Evolutionary conservation across 2,888 invertebrate species (phyloP).

Genomic region (Thalpophila matura): DNA sequence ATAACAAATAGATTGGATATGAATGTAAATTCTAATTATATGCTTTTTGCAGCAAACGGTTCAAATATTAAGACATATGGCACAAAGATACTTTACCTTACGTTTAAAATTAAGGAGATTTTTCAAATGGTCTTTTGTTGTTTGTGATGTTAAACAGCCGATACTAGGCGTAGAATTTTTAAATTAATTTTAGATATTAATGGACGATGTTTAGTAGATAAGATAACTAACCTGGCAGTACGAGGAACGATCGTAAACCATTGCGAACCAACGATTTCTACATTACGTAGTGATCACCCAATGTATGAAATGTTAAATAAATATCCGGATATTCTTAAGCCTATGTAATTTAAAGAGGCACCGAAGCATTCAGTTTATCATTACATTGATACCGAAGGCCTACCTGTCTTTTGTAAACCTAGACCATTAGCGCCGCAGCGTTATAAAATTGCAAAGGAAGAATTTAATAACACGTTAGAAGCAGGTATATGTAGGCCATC

Average conservation of each 20-base stretch:
- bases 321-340: neutral
- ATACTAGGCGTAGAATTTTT: neutral
- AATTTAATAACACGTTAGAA: neutral
- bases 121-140: neutral
- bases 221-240: neutral
- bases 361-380: neutral
- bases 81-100: neutral
- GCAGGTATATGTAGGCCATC: neutral
- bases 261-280: neutral
- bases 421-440: neutral
- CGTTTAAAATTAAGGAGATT: neutral
- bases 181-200: neutral
- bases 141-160: neutral
- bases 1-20: neutral
- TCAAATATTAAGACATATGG: neutral
- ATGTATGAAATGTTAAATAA: neutral
- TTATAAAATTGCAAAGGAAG: neutral
- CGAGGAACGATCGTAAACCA: neutral
- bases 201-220: neutral
- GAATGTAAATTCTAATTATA: neutral
- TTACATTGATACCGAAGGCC: neutral
- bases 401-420: neutral
- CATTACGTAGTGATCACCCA: neutral
- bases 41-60: neutral
- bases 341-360: neutral